Base-by-base conservation (phyloP, 92 coral and sea anemone genomes). In the Bergia sp. region DNA sequence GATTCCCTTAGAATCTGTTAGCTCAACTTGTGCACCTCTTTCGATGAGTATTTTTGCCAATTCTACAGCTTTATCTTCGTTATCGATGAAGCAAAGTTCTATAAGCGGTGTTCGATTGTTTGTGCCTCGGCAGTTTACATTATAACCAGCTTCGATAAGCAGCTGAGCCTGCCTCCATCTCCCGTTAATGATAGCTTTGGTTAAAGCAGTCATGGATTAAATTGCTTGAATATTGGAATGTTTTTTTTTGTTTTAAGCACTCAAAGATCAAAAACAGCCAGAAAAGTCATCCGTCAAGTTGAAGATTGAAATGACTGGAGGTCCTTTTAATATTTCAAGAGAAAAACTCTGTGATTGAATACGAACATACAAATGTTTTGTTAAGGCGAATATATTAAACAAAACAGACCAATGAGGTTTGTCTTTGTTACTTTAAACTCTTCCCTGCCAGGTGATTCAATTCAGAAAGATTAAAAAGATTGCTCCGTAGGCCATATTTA, bases 91-190 rank as follows among this genome's bases (percentile, higher is more conserved):
- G 89, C 98, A 95, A 15, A 95, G 75, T 23, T 95, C 98, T 81
- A 93, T 93, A 36, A 95, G 80, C 21, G 96, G 87, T 0, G 98
- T 93, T 15, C 96, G 85, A 45, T 91, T 91, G 81, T 93, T 89
- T 23, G 10, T 45, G 39, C 93, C 92, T 43, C 92, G 87, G 50
- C 96, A 88, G 82, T 95, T 93, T 20, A 95, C 91, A 58, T 92
- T 93, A 40, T 86, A 94, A 18, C 98, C 98, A 8, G 91, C 90
- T 3, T 95, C 96, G 58, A 95, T 76, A 37, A 95, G 78, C 36
- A 95, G 87, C 37, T 79, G 88, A 58, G 95, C 98, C 50, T 95
- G 98, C n/a, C 98, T 87, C 98, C 98, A 95, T 73, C 95, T 90
- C 36, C 88, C 90, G 57, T 82, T 80, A 38, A 40, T 74, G 55